Conservation (phyloP, 53 echinoderm and acorn worm genomes). For the Apostichopus leukothele region DNA sequence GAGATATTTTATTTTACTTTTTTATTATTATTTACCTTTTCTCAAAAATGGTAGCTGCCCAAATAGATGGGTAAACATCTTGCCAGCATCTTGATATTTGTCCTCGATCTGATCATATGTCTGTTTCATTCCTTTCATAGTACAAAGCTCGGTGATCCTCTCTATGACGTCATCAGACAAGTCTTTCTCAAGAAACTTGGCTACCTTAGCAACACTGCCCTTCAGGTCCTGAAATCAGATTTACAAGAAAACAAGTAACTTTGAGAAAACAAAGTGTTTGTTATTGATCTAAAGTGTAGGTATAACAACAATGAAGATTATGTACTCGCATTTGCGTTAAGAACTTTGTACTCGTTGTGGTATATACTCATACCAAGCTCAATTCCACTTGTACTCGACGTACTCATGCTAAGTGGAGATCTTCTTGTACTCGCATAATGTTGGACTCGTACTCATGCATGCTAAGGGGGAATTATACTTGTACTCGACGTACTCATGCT, state of each 20-base stretch:
- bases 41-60: conserved; percentile 58
- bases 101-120: conserved; percentile 62
- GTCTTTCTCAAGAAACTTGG: conserved; percentile 56
- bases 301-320: not conserved
- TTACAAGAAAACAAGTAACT: not conserved
- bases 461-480: too few species aligned
- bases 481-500: too few species aligned
- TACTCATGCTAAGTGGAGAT: too few species aligned
- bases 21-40: conserved; percentile 52
- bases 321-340: too few species aligned
- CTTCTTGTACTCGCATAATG: too few species aligned
- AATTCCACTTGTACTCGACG: too few species aligned
- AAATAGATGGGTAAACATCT: conserved; percentile 50
- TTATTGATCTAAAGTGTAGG: too few species aligned
- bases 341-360: too few species aligned
- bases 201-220: conserved; percentile 52
- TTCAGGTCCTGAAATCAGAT: conserved; percentile 53
- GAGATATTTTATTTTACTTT: too few species aligned
- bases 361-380: too few species aligned
- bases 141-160: conserved; percentile 56
- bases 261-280: too few species aligned
- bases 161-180: conserved; percentile 64
- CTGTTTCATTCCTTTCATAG: conserved; percentile 65
- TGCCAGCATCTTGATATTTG: conserved; percentile 42
- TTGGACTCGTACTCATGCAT: too few species aligned